phyloP scores from a whole-genome alignment of 1,140 invertebrate genomes.

The Zaprionus gabonicus region DNA sequence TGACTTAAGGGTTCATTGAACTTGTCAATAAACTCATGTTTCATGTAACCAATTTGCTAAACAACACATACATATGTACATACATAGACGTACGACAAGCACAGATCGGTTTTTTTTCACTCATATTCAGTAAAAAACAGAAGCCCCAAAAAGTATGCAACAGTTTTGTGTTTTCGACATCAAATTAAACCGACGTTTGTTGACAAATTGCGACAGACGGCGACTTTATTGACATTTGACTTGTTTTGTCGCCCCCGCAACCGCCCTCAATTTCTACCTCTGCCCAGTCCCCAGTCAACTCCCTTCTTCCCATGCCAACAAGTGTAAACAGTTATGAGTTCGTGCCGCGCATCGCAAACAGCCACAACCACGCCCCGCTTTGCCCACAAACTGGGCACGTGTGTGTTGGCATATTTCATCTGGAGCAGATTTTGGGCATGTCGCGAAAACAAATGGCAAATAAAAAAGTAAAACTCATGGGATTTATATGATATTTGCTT shows the following conservation, averaged over 20 bases:
- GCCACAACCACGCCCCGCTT: not conserved
- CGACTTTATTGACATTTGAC: constrained; percentile 13
- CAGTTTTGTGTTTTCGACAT: constrained; percentile 7
- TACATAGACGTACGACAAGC: not conserved
- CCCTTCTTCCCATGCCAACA: not conserved
- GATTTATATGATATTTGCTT: constrained; percentile 16
- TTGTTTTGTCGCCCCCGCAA: not conserved
- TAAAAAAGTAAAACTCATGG: constrained; percentile 7
- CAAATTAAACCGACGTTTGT: constrained; percentile 10
- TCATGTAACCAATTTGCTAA: constrained; percentile 5
- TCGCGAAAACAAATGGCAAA: not conserved
- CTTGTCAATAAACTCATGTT: constrained; percentile 5
- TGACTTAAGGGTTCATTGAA: constrained; percentile 15
- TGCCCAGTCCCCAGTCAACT: not conserved
- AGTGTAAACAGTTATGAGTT: constrained; percentile 13
- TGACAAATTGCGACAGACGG: constrained; percentile 12
- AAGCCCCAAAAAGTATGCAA: constrained; percentile 10
- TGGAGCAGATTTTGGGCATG: constrained; percentile 1
- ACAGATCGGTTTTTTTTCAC: not conserved
- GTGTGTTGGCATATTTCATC: constrained; percentile 7
- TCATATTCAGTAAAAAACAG: not conserved
- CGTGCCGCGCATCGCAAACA: not conserved
- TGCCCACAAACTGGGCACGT: not conserved
- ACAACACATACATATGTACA: not conserved
- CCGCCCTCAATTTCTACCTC: not conserved